phyloP scores from a whole-genome alignment of 2,797 vertebrate species.

The Melanotaenia trifasciata region DNA sequence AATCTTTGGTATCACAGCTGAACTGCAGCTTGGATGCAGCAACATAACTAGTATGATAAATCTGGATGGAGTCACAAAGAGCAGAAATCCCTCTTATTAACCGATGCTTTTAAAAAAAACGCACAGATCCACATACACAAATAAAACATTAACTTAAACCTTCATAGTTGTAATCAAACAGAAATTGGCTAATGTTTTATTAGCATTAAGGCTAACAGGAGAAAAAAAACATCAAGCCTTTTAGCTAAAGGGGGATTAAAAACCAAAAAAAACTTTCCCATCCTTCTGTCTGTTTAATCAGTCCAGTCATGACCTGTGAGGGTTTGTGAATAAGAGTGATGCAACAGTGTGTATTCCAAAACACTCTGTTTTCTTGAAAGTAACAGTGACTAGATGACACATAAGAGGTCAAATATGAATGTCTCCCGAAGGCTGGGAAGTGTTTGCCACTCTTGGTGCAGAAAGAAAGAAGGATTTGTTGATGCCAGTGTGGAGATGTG shows the following conservation, averaged over 20 bases:
- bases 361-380: not conserved
- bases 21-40: too few species aligned
- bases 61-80: not conserved
- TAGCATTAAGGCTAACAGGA: not conserved
- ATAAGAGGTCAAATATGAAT: not conserved
- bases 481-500: too few species aligned
- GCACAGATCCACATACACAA: too few species aligned
- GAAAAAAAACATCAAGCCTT: not conserved
- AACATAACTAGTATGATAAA: not conserved
- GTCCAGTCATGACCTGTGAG: not conserved
- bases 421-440: not conserved
- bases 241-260: not conserved
- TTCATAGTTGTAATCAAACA: too few species aligned
- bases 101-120: too few species aligned
- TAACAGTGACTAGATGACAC: not conserved
- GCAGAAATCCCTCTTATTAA: not conserved
- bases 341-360: slow-evolving; percentile 1
- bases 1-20: too few species aligned
- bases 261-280: not conserved
- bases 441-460: not conserved
- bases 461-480: not conserved
- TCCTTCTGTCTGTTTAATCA: slow-evolving; percentile 4
- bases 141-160: too few species aligned
- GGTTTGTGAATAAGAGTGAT: not conserved
- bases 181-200: not conserved